Evolutionary conservation across 2,888 invertebrate genomes (phyloP), one percentile per base, ranked within the genome.

Genomic region (Nomada ruficornis): DNA sequence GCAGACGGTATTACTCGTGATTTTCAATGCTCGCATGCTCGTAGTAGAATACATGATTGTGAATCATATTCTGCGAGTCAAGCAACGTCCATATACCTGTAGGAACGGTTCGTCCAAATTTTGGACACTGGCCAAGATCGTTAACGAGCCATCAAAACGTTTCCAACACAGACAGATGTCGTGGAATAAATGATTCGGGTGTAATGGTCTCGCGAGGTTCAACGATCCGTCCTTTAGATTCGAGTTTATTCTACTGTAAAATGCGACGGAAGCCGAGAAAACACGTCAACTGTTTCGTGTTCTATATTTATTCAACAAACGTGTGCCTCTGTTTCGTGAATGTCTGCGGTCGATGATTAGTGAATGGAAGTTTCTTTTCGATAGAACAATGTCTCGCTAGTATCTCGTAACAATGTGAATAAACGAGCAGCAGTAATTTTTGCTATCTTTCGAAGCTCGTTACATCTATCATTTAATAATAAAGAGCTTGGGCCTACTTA

Each of bases 101-200:
- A 50, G 20, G 20, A 23, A 15, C 20, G 23, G 42, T 5, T 2
- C 20, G 11, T n/a, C 29, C 2, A 54, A 70, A 62, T 62, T 71
- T 80, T 82, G 82, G 80, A 72, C 23, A 63, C 7, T 13, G 2
- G 75, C 82, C 82, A 82, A 79, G 20, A 29, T 11, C 23, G n/a
- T 36, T 9, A 29, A 59, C 44, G 44, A 42, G 11, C 20, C 44
- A 54, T 15, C 36, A 18, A 65, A 79, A 36, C 3, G 55, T 11
- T n/a, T 10, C 44, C 42, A 54, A 18, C 44, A 50, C 44, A 55
- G 42, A 36, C 67, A 36, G 13, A 50, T 65, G 73, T 73, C 52
- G 59, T 15, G 18, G 55, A 80, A 76, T 75, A 80, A 82, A 75
- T 82, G 80, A 75, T 80, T 55, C 10, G n/a, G 7, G 71, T 57